These are phyloP conservation scores for Ardeotis arabs DNA, from an alignment of 2,113 vertebrate species.

Conservation along the genomic window DNA sequence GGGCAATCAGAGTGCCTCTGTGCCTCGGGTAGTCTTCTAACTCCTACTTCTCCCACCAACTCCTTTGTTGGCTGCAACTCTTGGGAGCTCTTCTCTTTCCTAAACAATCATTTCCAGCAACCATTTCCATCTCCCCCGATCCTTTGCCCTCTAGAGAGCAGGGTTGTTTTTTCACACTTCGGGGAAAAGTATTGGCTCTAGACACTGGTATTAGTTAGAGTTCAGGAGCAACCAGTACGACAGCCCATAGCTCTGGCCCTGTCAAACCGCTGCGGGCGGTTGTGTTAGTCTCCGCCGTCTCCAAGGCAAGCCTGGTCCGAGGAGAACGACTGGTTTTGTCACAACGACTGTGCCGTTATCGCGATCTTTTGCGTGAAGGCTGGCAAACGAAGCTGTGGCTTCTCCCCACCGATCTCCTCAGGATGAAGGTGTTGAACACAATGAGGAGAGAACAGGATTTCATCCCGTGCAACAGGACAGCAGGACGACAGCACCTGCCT, in stretches of 20 bases:
- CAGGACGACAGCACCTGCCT: not conserved
- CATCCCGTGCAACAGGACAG: not conserved
- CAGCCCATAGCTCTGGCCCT: not conserved
- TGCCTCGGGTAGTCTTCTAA: not conserved
- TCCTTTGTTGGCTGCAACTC: not conserved
- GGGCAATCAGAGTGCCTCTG: not conserved
- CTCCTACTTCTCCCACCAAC: not conserved
- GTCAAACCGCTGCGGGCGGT: not conserved
- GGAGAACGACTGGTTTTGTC: fast-evolving
- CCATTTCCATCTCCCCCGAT: not conserved
- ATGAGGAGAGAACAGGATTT: not conserved
- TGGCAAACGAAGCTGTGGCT: not conserved
- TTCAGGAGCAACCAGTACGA: not conserved
- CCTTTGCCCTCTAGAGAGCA: not conserved
- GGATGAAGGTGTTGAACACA: not conserved
- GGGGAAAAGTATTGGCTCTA: not conserved
- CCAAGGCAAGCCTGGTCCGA: not conserved
- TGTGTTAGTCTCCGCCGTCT: not conserved
- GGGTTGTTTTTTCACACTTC: not conserved
- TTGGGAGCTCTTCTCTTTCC: not conserved
- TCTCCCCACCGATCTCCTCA: not conserved
- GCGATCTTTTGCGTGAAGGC: not conserved
- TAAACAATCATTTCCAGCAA: not conserved
- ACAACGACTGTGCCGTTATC: not conserved
- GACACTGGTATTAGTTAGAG: not conserved